Conservation (phyloP, 2,888 invertebrate genomes). For the Pseudococcus viburni region DNA sequence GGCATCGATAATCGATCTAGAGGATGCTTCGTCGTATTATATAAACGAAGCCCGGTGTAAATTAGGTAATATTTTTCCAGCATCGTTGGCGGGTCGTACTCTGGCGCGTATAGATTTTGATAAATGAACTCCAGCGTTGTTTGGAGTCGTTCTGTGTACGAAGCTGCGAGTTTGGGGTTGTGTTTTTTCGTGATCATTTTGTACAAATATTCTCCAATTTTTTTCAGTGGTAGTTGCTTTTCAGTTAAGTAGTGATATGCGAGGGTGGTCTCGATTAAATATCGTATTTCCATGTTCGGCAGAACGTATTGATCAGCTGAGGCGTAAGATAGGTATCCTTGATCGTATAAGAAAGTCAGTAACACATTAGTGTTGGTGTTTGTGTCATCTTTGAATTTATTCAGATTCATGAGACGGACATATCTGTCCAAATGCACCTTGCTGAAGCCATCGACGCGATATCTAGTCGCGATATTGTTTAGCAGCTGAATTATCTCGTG, state of each 20-base stretch:
- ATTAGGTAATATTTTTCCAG: conserved; percentile 22
- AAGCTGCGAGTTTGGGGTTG: background rate
- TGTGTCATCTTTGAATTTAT: background rate
- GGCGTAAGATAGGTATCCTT: background rate
- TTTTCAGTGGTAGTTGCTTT: background rate
- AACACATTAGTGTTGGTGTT: background rate
- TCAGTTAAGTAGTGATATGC: background rate
- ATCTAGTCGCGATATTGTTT: background rate
- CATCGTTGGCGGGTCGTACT: conserved; percentile 2
- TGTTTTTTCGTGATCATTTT: background rate
- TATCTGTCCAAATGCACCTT: background rate
- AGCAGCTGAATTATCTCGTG: background rate
- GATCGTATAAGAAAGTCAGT: background rate
- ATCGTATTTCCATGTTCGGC: background rate
- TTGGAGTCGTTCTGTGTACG: background rate
- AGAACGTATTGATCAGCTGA: background rate
- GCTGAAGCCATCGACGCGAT: background rate
- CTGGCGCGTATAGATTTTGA: background rate
- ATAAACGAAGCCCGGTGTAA: conserved; percentile 1
- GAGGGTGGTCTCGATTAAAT: background rate
- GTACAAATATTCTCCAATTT: conserved; percentile 15
- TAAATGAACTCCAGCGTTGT: background rate
- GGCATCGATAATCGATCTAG: background rate
- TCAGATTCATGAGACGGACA: background rate
- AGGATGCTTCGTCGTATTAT: background rate